Evolutionary conservation across 1,140 invertebrate species (phyloP).

Genomic region (Heliconius hermathena): DNA sequence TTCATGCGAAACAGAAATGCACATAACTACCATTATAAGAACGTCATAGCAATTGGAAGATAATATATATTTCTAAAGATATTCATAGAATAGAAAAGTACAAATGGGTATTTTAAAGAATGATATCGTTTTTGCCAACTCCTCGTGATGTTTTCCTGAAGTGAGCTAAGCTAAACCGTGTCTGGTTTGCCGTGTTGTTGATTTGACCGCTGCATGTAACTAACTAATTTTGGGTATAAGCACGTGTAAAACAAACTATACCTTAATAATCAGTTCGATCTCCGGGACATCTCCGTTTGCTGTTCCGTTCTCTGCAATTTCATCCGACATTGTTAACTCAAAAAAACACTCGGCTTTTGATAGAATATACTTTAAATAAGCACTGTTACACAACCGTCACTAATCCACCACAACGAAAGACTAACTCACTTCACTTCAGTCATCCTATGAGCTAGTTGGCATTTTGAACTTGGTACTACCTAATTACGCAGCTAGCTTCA

Average conservation of each 20-base stretch:
- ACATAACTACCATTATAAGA: slow-evolving; percentile 22
- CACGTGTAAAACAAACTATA: slow-evolving; percentile 68
- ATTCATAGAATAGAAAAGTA: neutral
- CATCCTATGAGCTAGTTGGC: slow-evolving; percentile 27
- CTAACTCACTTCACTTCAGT: slow-evolving; percentile 63
- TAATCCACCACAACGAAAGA: slow-evolving; percentile 51
- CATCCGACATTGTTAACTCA: slow-evolving; percentile 79
- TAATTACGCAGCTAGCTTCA: slow-evolving; percentile 28
- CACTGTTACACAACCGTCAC: slow-evolving; percentile 72
- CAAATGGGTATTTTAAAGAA: neutral
- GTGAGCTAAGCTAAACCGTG: neutral
- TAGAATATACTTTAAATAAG: slow-evolving; percentile 48
- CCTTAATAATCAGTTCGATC: slow-evolving; percentile 92
- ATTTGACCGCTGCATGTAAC: slow-evolving; percentile 48
- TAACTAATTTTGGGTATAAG: slow-evolving; percentile 54
- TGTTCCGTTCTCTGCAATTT: slow-evolving; percentile 83
- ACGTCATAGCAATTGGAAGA: slow-evolving; percentile 11
- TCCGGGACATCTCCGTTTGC: slow-evolving; percentile 88
- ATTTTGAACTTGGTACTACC: neutral
- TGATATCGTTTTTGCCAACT: slow-evolving; percentile 49
- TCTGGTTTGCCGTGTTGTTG: slow-evolving; percentile 43
- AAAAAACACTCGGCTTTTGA: slow-evolving; percentile 63
- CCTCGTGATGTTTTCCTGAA: slow-evolving; percentile 45
- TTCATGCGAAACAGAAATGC: slow-evolving; percentile 41
- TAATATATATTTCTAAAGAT: slow-evolving; percentile 2